Percentiles rank a stretch among this genome's conserved stretches.
Conservation (phyloP, 2,888 invertebrate genomes). For the Sussaba pulchella region DNA sequence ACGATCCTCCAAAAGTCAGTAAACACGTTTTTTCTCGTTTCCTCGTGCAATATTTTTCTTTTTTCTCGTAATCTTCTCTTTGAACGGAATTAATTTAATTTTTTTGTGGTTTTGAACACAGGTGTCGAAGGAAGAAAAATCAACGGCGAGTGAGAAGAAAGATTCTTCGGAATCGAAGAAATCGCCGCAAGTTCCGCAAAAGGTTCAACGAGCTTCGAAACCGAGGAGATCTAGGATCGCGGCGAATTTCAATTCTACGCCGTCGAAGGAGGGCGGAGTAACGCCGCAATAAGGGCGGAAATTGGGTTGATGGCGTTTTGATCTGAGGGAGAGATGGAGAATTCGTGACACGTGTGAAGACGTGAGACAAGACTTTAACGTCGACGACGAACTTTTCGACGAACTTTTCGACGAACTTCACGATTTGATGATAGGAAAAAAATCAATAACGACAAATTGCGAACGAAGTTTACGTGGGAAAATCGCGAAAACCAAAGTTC, state of each 20-base stretch:
- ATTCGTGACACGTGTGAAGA: slow-evolving; percentile 54
- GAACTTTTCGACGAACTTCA: no score
- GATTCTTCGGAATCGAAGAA: slow-evolving; percentile 61
- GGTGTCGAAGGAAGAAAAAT: slow-evolving; percentile 62
- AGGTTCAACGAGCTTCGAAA: slow-evolving; percentile 72
- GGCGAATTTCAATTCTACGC: slow-evolving; percentile 80
- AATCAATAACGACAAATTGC: no score
- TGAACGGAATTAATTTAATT: no score
- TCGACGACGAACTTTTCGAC: slow-evolving; percentile 6
- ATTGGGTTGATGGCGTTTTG: no score
- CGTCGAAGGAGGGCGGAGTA: slow-evolving; percentile 73
- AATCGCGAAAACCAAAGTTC: no score
- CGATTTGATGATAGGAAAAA: no score
- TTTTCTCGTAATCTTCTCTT: no score
- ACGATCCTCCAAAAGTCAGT: slow-evolving; percentile 58
- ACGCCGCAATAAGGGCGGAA: slow-evolving; percentile 69
- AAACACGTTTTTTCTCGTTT: slow-evolving; percentile 28
- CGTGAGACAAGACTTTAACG: slow-evolving; percentile 37
- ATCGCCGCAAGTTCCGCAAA: slow-evolving; percentile 70
- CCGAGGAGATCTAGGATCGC: slow-evolving; percentile 82
- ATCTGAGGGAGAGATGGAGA: slow-evolving; percentile 47
- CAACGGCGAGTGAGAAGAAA: slow-evolving; percentile 36
- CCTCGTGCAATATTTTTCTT: no score
- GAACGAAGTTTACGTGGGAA: no score
- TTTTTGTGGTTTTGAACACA: no score